phyloP scores from a whole-genome alignment of 30 jellyfish, hydroid and myxozoan species.

The Sanderia malayensis region DNA sequence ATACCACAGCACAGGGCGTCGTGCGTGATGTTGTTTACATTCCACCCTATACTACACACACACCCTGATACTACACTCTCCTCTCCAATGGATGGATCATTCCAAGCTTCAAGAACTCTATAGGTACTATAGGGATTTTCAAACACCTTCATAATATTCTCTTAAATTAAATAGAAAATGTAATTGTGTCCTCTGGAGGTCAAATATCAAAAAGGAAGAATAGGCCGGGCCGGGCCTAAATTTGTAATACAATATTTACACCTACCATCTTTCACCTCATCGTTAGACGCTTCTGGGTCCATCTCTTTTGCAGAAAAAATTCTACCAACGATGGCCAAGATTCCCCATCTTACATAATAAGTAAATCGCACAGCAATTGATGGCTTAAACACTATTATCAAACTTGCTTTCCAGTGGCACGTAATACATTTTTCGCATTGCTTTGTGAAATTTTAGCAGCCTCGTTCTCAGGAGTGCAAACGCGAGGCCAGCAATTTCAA shows the following conservation, averaged over 20 bases:
- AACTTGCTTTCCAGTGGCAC: no score
- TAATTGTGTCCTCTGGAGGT: neutral
- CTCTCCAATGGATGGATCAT: neutral
- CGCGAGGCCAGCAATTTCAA: no score
- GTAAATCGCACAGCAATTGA: no score
- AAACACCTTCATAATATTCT: neutral
- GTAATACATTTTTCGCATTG: no score
- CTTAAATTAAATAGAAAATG: no score
- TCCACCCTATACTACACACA: no score
- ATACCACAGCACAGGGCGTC: no score
- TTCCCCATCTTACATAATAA: neutral
- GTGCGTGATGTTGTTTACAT: no score
- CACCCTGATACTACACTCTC: no score
- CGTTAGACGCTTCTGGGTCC: conserved; percentile 3
- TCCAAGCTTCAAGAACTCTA: conserved; percentile 1
- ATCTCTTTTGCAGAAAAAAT: neutral
- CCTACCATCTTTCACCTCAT: neutral
- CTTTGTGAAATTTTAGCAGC: no score
- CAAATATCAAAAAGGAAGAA: neutral
- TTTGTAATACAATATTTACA: neutral
- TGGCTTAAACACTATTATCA: no score
- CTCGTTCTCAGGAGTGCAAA: no score
- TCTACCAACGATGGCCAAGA: neutral
- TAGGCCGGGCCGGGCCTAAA: neutral
- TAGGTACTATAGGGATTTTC: neutral